phyloP scores from a whole-genome alignment of 2,888 invertebrate genomes.

The Eustalomyia histrio region DNA sequence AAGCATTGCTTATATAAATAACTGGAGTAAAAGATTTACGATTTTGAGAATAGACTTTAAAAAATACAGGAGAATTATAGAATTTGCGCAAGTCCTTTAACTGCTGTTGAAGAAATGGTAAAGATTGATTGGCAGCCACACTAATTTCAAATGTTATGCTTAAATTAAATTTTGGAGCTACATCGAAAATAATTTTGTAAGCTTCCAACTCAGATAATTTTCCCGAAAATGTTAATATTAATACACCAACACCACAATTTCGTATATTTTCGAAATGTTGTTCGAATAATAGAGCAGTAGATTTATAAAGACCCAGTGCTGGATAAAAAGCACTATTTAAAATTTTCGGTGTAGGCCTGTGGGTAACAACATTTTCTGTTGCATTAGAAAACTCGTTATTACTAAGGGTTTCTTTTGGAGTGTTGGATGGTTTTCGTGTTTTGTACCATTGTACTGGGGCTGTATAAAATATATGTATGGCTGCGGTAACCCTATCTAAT shows the following conservation, averaged over 20 bases:
- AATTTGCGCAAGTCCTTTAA: constrained; percentile 73
- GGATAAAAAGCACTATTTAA: constrained; percentile 78
- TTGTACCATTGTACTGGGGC: constrained; percentile 79
- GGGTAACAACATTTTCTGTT: constrained; percentile 29
- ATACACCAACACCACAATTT: constrained; percentile 82
- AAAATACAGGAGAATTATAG: constrained; percentile 73
- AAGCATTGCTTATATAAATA: constrained; percentile 84
- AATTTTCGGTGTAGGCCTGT: constrained; percentile 68
- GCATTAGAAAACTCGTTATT: constrained; percentile 36
- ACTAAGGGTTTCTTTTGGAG: constrained; percentile 62
- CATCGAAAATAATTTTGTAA: constrained; percentile 78
- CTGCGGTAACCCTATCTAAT: constrained; percentile 72
- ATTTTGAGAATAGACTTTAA: constrained; percentile 75
- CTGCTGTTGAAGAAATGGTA: constrained; percentile 80
- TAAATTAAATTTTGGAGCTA: constrained; percentile 80
- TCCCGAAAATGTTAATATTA: constrained; percentile 81
- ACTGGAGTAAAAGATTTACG: constrained; percentile 80
- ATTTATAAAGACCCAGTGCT: constrained; percentile 75
- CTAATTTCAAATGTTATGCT: constrained; percentile 83
- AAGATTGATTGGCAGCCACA: constrained; percentile 81
- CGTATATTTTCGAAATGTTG: constrained; percentile 83
- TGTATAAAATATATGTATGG: constrained; percentile 78
- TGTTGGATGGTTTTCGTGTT: constrained; percentile 69
- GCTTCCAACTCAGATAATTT: constrained; percentile 74
- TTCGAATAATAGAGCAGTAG: constrained; percentile 79